Evolutionary conservation across 2,888 invertebrate species (phyloP), one percentile per base, ranked within the genome.

Genomic region (Reticulitermes lucifugus): DNA sequence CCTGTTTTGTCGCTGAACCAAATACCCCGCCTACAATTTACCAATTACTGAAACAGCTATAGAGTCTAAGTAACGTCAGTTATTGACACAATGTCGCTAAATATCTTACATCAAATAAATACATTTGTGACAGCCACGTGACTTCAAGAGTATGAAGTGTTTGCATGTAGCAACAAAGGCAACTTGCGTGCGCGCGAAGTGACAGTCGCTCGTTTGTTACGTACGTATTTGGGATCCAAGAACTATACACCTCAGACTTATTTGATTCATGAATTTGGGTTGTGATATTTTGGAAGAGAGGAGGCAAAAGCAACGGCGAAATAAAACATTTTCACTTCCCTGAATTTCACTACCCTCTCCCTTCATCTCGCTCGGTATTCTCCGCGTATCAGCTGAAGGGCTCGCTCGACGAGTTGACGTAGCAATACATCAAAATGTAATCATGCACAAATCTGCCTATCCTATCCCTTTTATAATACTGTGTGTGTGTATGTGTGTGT

Each of bases 381-480:
- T 83, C 83, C 83, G 29, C 83, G 51, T 71, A 83, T 75, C 83
- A 73, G 73, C 55, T 59, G 29, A 83, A 83, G 65, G 73, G 75
- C 46, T 55, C 77, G 51, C 75, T 55, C 55, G 73, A 55, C 75
- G 79, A 46, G 77, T 75, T 60, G 75, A 79, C 84, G 46, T 59
- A 75, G 84, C 79, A 84, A 84, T 84, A 79, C 75, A 84, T 84
- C 84, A 84, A 75, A 84, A 84, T 84, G 84, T 84, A 84, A 84
- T 84, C 84, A 84, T 84, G 79, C 84, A 84, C 84, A 84, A 77
- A 81, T 84, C 84, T 84, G 84, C 79, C 84, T 79, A 84, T 84
- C 79, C 84, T 79, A 79, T 25, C 81, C 80, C 81, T 81, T 81
- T 81, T 81, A 81, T 81, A 81, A 81, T 70, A 81, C 81, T 81